Percentiles rank a stretch among this genome's conserved stretches.
Conservation (phyloP, 2,797 vertebrate genomes). For the Enteromius viviparus region DNA sequence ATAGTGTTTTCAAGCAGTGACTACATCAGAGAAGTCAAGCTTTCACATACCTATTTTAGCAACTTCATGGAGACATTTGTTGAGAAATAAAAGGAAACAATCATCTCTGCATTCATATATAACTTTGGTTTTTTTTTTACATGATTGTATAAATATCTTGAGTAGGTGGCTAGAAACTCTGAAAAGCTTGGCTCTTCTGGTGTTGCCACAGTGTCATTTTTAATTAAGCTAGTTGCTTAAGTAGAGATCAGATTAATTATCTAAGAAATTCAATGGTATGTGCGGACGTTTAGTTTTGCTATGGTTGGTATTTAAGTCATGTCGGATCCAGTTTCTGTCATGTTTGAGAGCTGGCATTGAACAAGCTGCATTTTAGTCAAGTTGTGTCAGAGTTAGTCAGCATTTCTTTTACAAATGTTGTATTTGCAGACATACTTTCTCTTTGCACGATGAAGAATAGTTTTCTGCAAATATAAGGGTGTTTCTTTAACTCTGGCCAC, state of each 20-base stretch:
- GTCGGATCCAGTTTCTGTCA: neutral
- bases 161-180: constrained; percentile 10
- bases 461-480: constrained; percentile 42
- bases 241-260: neutral
- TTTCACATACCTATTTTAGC: neutral
- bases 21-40: constrained; percentile 56
- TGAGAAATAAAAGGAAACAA: neutral
- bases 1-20: neutral
- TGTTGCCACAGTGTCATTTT: constrained; percentile 13
- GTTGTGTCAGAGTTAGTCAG: neutral
- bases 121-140: neutral
- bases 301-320: neutral
- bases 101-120: neutral
- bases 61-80: constrained; percentile 11
- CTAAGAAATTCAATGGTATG: neutral
- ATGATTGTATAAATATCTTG: constrained; percentile 15
- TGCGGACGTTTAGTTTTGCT: neutral
- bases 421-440: constrained; percentile 29
- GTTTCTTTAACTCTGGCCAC: constrained; percentile 29
- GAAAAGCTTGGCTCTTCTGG: constrained; percentile 55
- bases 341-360: neutral
- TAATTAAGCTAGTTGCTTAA: neutral
- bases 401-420: constrained; percentile 21
- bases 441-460: constrained; percentile 1
- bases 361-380: neutral